phyloP scores from a whole-genome alignment of 2,888 invertebrate genomes.

The Tachina lurida region DNA sequence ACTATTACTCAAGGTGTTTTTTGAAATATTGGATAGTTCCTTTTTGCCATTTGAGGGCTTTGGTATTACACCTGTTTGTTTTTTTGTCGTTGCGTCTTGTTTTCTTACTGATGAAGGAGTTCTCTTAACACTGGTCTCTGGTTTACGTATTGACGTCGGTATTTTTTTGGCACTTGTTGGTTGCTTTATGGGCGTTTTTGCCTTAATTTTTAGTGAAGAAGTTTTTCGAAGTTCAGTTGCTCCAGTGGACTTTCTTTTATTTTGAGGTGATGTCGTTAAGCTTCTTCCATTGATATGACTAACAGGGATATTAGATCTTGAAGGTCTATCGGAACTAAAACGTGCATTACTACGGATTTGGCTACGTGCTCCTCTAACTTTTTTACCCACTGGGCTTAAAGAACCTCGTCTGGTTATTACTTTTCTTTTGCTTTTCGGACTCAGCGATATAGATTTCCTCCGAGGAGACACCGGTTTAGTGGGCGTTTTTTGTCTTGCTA shows the following conservation, averaged over 20 bases:
- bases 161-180: conserved; percentile 81
- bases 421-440: conserved; percentile 74
- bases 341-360: conserved; percentile 64
- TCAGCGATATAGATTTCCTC: conserved; percentile 78
- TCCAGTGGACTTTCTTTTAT: conserved; percentile 47
- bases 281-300: conserved; percentile 71
- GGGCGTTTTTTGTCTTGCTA: conserved; percentile 74
- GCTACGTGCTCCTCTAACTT: conserved; percentile 51
- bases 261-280: conserved; percentile 68
- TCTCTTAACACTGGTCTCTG: conserved; percentile 73
- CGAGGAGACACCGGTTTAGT: conserved; percentile 68
- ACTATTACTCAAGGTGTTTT: conserved; percentile 31
- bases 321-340: conserved; percentile 69
- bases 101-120: conserved; percentile 74
- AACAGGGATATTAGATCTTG: conserved; percentile 79
- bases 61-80: conserved; percentile 68
- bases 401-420: conserved; percentile 75
- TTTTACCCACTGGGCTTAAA: conserved; percentile 75
- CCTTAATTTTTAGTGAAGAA: conserved; percentile 53
- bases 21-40: conserved; percentile 71
- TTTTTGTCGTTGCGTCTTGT: conserved; percentile 31
- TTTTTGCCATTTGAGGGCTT: conserved; percentile 65
- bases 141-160: conserved; percentile 72
- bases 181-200: conserved; percentile 73
- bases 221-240: conserved; percentile 46